Percentiles rank a stretch among this genome's conserved stretches.
Evolutionary conservation across 2,888 invertebrate species (phyloP).

Genomic region (Isotomurus palustris): DNA sequence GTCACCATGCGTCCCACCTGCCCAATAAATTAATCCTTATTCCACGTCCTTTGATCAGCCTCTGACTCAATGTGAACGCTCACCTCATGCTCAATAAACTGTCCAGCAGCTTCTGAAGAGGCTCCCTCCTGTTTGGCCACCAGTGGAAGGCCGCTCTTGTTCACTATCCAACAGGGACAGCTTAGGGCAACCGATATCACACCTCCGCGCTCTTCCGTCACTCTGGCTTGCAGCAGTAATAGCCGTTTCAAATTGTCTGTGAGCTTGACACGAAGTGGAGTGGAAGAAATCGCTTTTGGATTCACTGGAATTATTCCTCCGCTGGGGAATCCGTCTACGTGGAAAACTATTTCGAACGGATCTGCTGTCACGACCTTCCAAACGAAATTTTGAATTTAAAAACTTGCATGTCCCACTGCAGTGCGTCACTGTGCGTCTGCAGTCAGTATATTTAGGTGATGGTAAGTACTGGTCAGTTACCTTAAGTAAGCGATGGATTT

Average conservation of each 20-base stretch:
- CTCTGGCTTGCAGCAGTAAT: constrained; percentile 68
- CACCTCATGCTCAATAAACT: constrained; percentile 89
- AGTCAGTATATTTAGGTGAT: too few relatives aligned
- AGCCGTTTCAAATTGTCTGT: constrained; percentile 68
- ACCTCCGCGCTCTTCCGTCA: constrained; percentile 59
- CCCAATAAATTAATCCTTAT: background rate
- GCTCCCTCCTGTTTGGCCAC: constrained; percentile 88
- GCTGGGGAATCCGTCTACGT: constrained; percentile 77
- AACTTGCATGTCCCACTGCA: too few relatives aligned
- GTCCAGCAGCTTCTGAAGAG: constrained; percentile 69
- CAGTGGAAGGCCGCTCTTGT: constrained; percentile 91
- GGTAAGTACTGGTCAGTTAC: constrained; percentile 49
- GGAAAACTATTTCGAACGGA: constrained; percentile 67
- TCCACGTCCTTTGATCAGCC: too few relatives aligned
- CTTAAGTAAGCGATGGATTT: constrained; percentile 50
- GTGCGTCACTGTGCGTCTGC: too few relatives aligned
- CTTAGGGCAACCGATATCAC: constrained; percentile 56
- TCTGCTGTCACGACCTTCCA: constrained; percentile 66
- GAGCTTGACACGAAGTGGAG: constrained; percentile 68
- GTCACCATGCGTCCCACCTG: constrained; percentile 65
- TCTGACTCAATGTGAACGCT: constrained; percentile 57
- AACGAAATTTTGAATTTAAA: constrained; percentile 6
- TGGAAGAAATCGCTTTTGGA: constrained; percentile 57
- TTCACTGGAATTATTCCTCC: constrained; percentile 60
- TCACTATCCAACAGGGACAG: constrained; percentile 85